phyloP scores from a whole-genome alignment of 1,140 invertebrate genomes.

The Aphis craccivora region DNA sequence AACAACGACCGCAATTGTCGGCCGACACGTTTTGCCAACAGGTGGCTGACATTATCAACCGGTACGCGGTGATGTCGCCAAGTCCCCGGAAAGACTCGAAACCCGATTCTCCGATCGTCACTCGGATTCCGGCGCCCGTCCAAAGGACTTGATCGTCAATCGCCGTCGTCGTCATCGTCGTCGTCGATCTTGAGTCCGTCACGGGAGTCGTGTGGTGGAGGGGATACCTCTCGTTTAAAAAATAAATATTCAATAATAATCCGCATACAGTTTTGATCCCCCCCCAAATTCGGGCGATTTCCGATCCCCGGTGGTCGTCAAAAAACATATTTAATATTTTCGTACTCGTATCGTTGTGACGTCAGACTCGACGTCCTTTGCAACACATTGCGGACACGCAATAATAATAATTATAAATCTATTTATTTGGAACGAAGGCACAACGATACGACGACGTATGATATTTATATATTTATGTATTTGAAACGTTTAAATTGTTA shows the following conservation, averaged over 20 bases:
- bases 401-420: not conserved
- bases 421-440: not conserved
- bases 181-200: not conserved
- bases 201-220: not conserved
- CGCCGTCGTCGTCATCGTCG: not conserved
- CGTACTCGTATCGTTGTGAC: not conserved
- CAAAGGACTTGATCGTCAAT: slow-evolving; percentile 60
- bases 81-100: slow-evolving; percentile 69
- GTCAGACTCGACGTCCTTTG: not conserved
- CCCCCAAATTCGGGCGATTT: not conserved
- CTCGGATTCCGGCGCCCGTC: slow-evolving; percentile 70
- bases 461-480: not conserved
- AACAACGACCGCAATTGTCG: slow-evolving; percentile 69
- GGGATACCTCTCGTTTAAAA: not conserved
- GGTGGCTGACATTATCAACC: slow-evolving; percentile 64
- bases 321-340: not conserved
- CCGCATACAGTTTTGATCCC: not conserved
- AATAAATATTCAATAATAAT: not conserved
- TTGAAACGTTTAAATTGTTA: not conserved
- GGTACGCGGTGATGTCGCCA: slow-evolving; percentile 63
- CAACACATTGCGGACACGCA: not conserved
- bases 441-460: too few species aligned
- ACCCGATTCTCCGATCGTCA: slow-evolving; percentile 65
- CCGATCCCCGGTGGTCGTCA: too few species aligned
- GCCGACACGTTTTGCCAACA: slow-evolving; percentile 74